Base-by-base conservation (phyloP, 2,888 invertebrate species). In the Dermolepida albohirtum region DNA sequence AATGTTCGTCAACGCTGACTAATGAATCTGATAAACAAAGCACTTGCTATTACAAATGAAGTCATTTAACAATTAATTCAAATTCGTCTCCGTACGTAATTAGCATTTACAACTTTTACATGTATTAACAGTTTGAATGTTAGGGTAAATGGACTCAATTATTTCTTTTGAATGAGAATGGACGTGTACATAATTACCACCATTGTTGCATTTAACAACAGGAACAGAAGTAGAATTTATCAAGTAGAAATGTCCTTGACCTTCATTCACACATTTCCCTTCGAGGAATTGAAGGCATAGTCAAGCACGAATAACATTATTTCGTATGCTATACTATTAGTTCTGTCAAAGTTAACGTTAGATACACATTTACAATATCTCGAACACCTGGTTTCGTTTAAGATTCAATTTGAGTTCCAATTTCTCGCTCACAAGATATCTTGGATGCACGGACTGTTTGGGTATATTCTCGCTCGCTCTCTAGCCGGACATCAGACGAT, bases 311-410 rank as follows among this genome's bases (percentile, higher is more conserved):
- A 50, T 54, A 34, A 39, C 40, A 14, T 16, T 39, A 54, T 16
- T 52, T 29, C 52, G 12, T 14, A 34, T 29, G 34, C n/a, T 52
- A 52, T 52, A 16, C 52, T 52, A 39, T 39, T 54, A 34, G 12
- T 34, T 39, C 54, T 54, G 54, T 54, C 54, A 54, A 54, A 54
- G 39, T 39, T 34, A 39, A 39, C 39, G 40, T 54, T 54, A 54
- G 54, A 54, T 54, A 54, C 39, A 54, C 54, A 54, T 50, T 50
- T 54, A 54, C 54, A 54, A 54, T 54, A 54, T 54, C 39, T 54
- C 54, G 39, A 54, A 39, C 54, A 54, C 54, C 54, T 54, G 54
- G 50, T 54, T 54, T 54, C 54, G 39, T 54, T 54, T 54, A 54
- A 54, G 40, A 54, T 47, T 47, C 47, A 47, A 47, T 47, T 54